phyloP scores from a whole-genome alignment of 2,797 vertebrate species.

The Darevskia nairensis region DNA sequence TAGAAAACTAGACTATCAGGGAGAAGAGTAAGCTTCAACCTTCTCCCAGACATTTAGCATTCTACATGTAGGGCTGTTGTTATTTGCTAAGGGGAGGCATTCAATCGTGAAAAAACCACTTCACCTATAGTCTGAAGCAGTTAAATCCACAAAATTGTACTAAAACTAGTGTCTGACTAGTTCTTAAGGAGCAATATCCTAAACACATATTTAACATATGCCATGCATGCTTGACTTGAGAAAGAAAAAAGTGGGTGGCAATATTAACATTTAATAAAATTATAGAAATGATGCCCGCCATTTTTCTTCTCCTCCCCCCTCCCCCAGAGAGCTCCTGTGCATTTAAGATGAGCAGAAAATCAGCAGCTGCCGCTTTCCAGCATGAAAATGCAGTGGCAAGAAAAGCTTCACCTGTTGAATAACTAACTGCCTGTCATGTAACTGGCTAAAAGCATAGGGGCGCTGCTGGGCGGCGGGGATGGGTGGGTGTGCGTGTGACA shows the following conservation, averaged over 20 bases:
- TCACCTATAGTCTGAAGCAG: background rate
- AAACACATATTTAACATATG: background rate
- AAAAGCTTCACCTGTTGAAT: conserved; percentile 3
- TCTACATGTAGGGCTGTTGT: background rate
- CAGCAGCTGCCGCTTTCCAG: background rate
- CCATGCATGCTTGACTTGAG: background rate
- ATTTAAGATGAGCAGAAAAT: background rate
- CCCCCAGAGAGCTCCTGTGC: background rate
- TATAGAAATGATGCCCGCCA: background rate
- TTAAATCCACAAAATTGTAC: background rate
- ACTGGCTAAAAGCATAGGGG: background rate
- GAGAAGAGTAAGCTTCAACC: background rate
- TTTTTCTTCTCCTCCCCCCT: background rate
- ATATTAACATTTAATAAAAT: background rate
- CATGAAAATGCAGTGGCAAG: background rate
- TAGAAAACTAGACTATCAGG: background rate
- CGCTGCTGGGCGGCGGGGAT: background rate
- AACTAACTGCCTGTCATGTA: background rate
- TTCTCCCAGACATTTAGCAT: background rate
- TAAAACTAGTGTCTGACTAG: background rate
- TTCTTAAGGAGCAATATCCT: background rate
- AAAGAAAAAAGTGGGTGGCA: background rate
- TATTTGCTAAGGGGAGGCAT: background rate
- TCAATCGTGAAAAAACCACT: no score
- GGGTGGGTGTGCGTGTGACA: background rate